Base-by-base conservation (phyloP, 2,888 invertebrate genomes). In the Ophion ellenae region DNA sequence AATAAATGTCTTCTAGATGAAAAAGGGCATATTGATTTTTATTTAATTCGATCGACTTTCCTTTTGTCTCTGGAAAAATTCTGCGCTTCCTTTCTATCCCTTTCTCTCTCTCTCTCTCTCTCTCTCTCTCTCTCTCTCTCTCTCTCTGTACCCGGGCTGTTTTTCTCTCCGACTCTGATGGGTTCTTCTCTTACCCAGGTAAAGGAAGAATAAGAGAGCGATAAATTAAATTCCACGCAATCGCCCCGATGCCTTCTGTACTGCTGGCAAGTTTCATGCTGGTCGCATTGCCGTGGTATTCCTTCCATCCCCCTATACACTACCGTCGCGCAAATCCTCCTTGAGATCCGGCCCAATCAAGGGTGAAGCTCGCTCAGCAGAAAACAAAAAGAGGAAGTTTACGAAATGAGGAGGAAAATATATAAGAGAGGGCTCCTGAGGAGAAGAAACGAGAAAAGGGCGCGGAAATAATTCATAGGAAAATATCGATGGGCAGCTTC, bases 181-280 rank as follows among this genome's bases (percentile, higher is more conserved):
- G 78, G 70, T 61, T 81, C 40, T 36, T 10, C 53, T 71, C 64
- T 78, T 32, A 20, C 32, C 53, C 71, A 66, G 70, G 69, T 77
- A 63, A 74, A 77, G 66, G 66, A 74, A 75, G 77, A 83, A 83
- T 83, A 78, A 81, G 69, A 79, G 76, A 81, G 66, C 83, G 79
- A 83, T 85, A 83, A 83, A 87, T 87, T 85, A 83, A 83, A 85
- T 87, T 87, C 75, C 77, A 79, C 81, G 78, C 85, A 87, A 83
- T 87, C 85, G 85, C 81, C 66, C 59, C 69, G 76, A 74, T 64
- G 78, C 47, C 63, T 73, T 20, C 17, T 53, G n/a, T 66, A 9
- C 47, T 24, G n/a, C 28, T 61, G 59, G 45, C 28, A 57, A 40
- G 74, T 63, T 78, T 59, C 69, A 45, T 69, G 70, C 70, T 63